phyloP scores from a whole-genome alignment of 2,113 vertebrate species.

The Melozone crissalis region DNA sequence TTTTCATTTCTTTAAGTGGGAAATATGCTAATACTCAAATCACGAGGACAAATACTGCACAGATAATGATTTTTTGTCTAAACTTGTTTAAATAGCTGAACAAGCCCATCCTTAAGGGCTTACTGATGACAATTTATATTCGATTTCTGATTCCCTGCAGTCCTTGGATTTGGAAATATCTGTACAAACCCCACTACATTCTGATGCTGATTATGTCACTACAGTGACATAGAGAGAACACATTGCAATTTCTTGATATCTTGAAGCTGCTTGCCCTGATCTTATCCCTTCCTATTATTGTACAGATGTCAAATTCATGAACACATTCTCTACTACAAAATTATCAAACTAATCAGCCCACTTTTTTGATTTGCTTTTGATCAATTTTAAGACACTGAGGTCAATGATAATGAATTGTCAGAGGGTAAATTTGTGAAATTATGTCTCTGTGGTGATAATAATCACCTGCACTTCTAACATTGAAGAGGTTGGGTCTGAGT shows the following conservation, averaged over 20 bases:
- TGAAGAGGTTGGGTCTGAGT: neutral
- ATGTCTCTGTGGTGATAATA: neutral
- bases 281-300: neutral
- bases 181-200: neutral
- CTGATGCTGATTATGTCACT: neutral
- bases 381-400: neutral
- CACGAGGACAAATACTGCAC: neutral
- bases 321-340: neutral
- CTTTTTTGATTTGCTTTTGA: neutral
- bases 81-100: neutral
- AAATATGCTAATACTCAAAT: neutral
- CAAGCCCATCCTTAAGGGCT: neutral
- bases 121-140: neutral
- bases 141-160: neutral
- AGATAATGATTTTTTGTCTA: neutral
- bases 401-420: neutral
- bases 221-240: neutral
- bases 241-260: neutral
- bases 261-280: neutral
- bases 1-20: neutral
- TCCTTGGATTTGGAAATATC: neutral
- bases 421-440: neutral
- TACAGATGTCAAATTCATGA: neutral
- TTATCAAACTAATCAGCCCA: neutral
- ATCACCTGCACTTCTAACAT: neutral